phyloP scores from a whole-genome alignment of 2,113 vertebrate genomes.

The Pipa parva region DNA sequence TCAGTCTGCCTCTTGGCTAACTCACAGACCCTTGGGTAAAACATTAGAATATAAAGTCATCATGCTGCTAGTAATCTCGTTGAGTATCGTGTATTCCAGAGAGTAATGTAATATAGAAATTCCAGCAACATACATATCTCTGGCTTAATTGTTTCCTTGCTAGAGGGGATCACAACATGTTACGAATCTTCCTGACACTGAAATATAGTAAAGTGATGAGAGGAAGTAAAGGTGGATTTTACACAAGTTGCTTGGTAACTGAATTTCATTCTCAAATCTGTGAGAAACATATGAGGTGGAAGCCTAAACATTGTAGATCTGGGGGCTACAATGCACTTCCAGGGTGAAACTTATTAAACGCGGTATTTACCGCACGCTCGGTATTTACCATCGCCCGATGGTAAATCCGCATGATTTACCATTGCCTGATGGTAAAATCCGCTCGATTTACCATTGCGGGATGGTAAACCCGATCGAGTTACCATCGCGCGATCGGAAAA shows the following conservation, averaged over 20 bases:
- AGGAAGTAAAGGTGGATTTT: background rate
- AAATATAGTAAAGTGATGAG: background rate
- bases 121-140: conserved; percentile 1
- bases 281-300: no score
- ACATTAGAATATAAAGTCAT: background rate
- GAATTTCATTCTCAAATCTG: no score
- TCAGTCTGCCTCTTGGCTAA: background rate
- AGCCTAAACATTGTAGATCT: no score
- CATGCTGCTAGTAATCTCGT: background rate
- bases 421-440: no score
- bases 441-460: no score
- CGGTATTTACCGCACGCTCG: no score
- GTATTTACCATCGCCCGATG: no score
- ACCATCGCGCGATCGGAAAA: no score
- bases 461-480: no score
- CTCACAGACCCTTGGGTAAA: background rate
- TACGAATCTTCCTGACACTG: background rate
- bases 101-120: conserved; percentile 3
- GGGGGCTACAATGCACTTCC: no score
- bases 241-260: background rate
- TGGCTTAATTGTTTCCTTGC: conserved; percentile 10
- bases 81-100: background rate
- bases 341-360: no score
- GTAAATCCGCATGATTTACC: no score
- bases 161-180: conserved; percentile 7